These are phyloP conservation scores for Danio jaintianensis DNA, from an alignment of 2,797 vertebrate species.

Conservation along the genomic window DNA sequence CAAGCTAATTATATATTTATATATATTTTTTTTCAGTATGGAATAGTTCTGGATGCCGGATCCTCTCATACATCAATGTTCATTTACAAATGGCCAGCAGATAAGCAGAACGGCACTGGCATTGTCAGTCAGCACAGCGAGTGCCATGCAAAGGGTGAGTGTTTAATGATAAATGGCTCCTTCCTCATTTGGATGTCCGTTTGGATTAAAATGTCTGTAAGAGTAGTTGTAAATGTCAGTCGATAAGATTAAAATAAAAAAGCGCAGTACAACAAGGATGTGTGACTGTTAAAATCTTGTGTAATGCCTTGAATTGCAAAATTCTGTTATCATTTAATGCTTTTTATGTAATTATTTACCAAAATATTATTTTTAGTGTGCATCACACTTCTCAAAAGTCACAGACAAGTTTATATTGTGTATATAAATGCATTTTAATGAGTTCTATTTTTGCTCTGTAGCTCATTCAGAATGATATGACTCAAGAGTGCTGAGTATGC, in stretches of 20 bases:
- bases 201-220: not conserved
- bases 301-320: not conserved
- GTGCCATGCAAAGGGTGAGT: slow-evolving; percentile 83
- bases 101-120: slow-evolving; percentile 88
- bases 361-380: not conserved
- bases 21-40: too few relatives aligned
- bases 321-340: not conserved
- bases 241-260: not conserved
- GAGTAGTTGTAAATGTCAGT: not conserved
- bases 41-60: slow-evolving; percentile 90
- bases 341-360: not conserved
- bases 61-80: slow-evolving; percentile 89
- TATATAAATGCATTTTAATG: not conserved
- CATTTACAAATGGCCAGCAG: slow-evolving; percentile 87
- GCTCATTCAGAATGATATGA: not conserved
- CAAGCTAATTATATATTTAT: too few relatives aligned
- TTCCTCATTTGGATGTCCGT: not conserved
- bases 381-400: not conserved
- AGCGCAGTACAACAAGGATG: not conserved
- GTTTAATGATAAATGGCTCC: not conserved
- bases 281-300: not conserved
- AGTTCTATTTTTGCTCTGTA: not conserved
- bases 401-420: not conserved
- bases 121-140: slow-evolving; percentile 85
- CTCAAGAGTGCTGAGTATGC: slow-evolving; percentile 3